A percentile compares a stretch with the other conserved stretches of the same genome.
phyloP scores from a whole-genome alignment of 2,797 vertebrate species.

The Salarias fasciatus region DNA sequence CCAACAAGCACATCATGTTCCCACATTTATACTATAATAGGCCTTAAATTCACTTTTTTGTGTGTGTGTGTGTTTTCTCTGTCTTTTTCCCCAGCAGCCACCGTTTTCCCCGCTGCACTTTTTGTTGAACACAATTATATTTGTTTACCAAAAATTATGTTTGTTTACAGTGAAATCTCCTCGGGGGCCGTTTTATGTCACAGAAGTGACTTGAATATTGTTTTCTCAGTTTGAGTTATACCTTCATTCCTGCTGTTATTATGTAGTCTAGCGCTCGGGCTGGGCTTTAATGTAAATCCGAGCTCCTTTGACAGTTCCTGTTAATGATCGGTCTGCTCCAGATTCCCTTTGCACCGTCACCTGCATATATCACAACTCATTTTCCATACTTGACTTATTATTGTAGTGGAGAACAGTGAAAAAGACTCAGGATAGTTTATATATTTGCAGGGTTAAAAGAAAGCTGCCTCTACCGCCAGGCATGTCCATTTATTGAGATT shows the following conservation, averaged over 20 bases:
- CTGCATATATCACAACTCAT: slow-evolving; percentile 3
- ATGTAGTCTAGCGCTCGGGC: slow-evolving; percentile 1
- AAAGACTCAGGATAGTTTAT: no score
- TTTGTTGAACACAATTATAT: slow-evolving; percentile 16
- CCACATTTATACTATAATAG: slow-evolving; percentile 9
- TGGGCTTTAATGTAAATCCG: slow-evolving; percentile 21
- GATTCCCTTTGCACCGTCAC: slow-evolving; percentile 1
- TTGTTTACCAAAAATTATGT: slow-evolving; percentile 16
- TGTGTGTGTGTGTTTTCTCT: background rate
- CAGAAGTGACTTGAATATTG: background rate
- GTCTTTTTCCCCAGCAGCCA: slow-evolving; percentile 1
- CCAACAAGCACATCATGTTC: slow-evolving; percentile 20
- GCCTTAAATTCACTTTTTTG: slow-evolving; percentile 10
- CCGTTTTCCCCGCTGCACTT: slow-evolving; percentile 3
- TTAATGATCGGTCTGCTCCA: slow-evolving; percentile 15
- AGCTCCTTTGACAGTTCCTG: slow-evolving; percentile 1
- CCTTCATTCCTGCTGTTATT: slow-evolving; percentile 9
- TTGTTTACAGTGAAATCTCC: slow-evolving; percentile 18
- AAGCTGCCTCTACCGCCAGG: no score
- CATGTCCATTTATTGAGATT: no score
- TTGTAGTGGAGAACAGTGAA: no score
- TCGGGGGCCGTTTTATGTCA: slow-evolving; percentile 13
- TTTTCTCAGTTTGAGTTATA: slow-evolving; percentile 15
- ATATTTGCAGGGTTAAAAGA: no score
- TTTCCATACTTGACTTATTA: background rate